phyloP scores from a whole-genome alignment of 2,888 invertebrate genomes.

The Tiphia femorata region DNA sequence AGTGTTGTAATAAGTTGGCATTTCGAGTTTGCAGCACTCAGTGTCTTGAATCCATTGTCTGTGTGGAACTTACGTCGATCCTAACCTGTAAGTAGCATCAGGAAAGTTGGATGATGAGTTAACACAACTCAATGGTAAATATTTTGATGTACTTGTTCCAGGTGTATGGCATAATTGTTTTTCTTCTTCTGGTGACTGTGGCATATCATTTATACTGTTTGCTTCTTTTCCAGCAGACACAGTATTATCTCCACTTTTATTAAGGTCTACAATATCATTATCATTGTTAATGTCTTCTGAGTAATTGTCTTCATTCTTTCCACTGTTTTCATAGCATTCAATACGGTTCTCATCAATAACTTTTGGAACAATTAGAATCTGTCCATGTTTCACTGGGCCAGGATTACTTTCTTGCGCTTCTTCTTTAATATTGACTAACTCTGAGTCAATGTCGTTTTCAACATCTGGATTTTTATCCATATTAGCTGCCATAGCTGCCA shows the following conservation, averaged over 20 bases:
- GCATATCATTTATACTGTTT: background rate
- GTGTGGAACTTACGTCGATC: constrained; percentile 60
- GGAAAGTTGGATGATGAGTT: constrained; percentile 45
- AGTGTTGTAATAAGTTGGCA: background rate
- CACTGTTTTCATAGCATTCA: constrained; percentile 8
- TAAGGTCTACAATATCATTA: background rate
- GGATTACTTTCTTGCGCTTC: constrained; percentile 35
- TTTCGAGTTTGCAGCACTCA: background rate
- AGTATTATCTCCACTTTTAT: constrained; percentile 5
- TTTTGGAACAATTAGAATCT: constrained; percentile 55
- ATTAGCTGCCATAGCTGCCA: constrained; percentile 65
- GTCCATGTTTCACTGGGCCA: constrained; percentile 46
- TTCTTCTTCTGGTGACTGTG: constrained; percentile 14
- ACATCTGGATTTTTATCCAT: constrained; percentile 51
- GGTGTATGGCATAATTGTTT: constrained; percentile 21
- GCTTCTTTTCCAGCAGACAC: background rate
- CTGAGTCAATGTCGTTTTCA: constrained; percentile 40
- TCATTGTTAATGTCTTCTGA: no score
- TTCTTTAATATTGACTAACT: constrained; percentile 34
- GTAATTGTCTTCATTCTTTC: constrained; percentile 12
- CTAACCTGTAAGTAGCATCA: constrained; percentile 62
- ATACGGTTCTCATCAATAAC: constrained; percentile 21
- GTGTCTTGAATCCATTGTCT: constrained; percentile 38
- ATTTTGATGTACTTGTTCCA: constrained; percentile 32
- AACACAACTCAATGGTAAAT: constrained; percentile 60